Evolutionary conservation across 2,113 vertebrate genomes (phyloP), one percentile per base, ranked within the genome.

Genomic region (Etia nguti): DNA sequence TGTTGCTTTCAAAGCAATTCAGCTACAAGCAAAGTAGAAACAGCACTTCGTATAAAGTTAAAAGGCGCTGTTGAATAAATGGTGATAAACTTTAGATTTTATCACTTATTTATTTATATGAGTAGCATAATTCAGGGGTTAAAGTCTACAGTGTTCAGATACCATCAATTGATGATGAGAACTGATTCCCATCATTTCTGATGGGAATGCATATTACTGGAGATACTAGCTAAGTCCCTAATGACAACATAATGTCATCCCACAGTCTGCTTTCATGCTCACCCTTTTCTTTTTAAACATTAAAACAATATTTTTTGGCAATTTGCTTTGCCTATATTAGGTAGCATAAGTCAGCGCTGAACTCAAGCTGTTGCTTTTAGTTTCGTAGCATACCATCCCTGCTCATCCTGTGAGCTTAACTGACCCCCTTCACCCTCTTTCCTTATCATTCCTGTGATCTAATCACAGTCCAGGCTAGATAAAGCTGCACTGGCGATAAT

Each of bases 351-450:
- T 54, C 9, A 54, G n/a, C 10, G 20, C 3, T n/a, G 20, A 54
- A 54, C 52, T 10, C 52, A 10, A 54, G 52, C 52, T n/a, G 52
- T 54, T 54, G 52, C 52, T 11, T 54, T 54, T 54, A 54, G 52
- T 22, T 54, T 54, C 0, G 52, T 11, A 54, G n/a, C 52, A 54
- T 54, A 10, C 5, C 0, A 54, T 10, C 20, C 22, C 52, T 54
- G 52, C 52, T 54, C 52, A 54, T 54, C n/a, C n/a, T 54, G 52
- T 54, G 52, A 54, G 52, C 10, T 22, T 54, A 54, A 54, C 52
- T 54, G 52, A 22, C 5, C 52, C 0, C 20, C 52, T 54, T 54
- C n/a, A 54, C 20, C n/a, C 52, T 55, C 52, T 55, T 54, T n/a
- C 20, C 18, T 52, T 52, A 18, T 52, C 50, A 52, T 52, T 52